A percentile compares a stretch with the other conserved stretches of the same genome.
These are phyloP conservation scores for Dicrostonyx torquatus DNA, from an alignment of 2,797 vertebrate species.

Conservation along the genomic window DNA sequence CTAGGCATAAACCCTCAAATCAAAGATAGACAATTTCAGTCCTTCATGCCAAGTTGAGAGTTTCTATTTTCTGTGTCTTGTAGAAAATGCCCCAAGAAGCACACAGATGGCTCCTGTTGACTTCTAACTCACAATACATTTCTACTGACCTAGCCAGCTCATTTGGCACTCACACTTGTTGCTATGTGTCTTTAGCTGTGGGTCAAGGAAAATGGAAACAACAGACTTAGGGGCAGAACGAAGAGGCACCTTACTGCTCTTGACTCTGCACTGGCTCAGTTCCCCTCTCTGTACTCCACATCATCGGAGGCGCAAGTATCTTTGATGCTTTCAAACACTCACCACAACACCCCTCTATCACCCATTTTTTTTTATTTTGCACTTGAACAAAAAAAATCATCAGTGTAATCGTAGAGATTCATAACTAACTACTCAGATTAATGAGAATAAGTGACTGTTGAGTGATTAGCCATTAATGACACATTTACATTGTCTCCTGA, in stretches of 20 bases:
- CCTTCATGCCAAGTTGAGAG: slow-evolving; percentile 18
- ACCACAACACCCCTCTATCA: background rate
- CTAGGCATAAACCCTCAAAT: background rate
- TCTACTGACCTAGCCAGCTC: background rate
- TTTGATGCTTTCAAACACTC: background rate
- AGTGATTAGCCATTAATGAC: background rate
- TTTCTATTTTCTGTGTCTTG: slow-evolving; percentile 2
- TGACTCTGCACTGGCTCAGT: background rate
- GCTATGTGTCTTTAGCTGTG: background rate
- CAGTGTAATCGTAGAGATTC: background rate
- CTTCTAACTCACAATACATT: background rate
- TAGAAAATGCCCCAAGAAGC: slow-evolving; percentile 24
- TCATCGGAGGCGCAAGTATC: background rate
- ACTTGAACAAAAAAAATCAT: background rate
- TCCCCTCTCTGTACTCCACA: fast-evolving
- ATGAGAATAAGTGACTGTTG: background rate
- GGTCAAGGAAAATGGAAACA: background rate
- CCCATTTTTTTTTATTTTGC: background rate
- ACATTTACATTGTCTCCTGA: background rate
- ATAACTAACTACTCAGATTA: background rate
- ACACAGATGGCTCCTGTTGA: background rate
- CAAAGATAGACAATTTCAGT: background rate
- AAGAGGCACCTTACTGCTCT: background rate
- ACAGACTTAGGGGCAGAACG: no score
- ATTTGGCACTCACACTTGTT: background rate